Conservation (phyloP, 92 coral and sea anemone species). For the Paramuricea clavata region DNA sequence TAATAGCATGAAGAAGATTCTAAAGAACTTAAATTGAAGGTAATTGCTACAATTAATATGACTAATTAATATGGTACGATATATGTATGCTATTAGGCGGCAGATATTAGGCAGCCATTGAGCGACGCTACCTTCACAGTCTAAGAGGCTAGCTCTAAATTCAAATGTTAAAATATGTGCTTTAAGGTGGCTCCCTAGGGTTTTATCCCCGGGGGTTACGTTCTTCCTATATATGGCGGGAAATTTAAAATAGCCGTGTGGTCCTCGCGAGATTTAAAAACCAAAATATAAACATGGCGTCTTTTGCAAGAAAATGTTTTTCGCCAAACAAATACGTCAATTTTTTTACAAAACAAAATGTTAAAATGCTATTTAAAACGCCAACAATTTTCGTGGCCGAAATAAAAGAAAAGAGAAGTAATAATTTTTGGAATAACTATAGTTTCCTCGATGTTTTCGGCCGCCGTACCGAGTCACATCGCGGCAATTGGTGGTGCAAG, state of each 20-base stretch:
- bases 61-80: no score
- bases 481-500: slow-evolving; percentile 19
- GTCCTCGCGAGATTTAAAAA: no score
- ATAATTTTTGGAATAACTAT: neutral
- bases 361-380: neutral
- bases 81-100: no score
- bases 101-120: no score
- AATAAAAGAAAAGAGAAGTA: neutral
- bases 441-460: neutral
- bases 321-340: neutral
- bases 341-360: neutral
- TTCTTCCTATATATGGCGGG: no score
- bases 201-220: no score
- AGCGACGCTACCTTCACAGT: no score
- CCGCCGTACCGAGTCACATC: slow-evolving; percentile 11
- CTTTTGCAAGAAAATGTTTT: neutral
- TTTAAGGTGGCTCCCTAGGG: no score
- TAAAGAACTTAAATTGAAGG: neutral
- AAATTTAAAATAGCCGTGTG: no score
- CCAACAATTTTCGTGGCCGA: neutral
- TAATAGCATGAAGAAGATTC: neutral
- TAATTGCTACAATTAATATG: neutral
- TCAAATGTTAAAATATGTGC: no score
- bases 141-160: no score
- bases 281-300: slow-evolving; percentile 24